Conservation (phyloP, 2,888 invertebrate genomes). For the Caenorhabditis macrosperma region DNA sequence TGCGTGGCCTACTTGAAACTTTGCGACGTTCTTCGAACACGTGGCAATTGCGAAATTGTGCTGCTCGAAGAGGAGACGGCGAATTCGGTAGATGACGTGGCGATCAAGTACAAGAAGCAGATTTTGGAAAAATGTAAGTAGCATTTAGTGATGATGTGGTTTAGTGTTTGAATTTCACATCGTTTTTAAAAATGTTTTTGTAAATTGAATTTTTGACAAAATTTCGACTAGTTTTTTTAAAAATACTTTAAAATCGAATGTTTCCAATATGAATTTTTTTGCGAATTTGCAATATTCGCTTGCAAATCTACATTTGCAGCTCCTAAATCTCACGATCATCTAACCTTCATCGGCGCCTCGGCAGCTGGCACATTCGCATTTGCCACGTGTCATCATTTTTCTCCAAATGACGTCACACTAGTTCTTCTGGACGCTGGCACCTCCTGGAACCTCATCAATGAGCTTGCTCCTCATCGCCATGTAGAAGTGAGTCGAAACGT, state of each 20-base stretch:
- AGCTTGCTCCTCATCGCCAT: slow-evolving; percentile 32
- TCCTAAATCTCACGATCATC: too few relatives aligned
- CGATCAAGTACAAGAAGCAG: slow-evolving; percentile 26
- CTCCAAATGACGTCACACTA: neutral
- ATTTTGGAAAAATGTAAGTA: slow-evolving; percentile 22
- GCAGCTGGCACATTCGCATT: slow-evolving; percentile 63
- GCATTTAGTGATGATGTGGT: too few relatives aligned
- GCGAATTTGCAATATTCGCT: neutral
- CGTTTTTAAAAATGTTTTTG: too few relatives aligned
- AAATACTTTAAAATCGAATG: too few relatives aligned
- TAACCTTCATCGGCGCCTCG: slow-evolving; percentile 62
- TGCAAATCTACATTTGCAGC: too few relatives aligned
- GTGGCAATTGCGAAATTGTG: neutral
- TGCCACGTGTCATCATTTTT: slow-evolving; percentile 26
- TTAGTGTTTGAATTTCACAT: too few relatives aligned
- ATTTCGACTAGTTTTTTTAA: too few relatives aligned
- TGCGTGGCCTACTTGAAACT: slow-evolving; percentile 42
- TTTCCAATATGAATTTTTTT: too few relatives aligned
- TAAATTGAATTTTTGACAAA: too few relatives aligned
- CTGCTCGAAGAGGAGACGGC: slow-evolving; percentile 41
- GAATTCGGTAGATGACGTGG: slow-evolving; percentile 26
- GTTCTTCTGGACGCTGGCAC: slow-evolving; percentile 55
- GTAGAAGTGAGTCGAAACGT: slow-evolving; percentile 16
- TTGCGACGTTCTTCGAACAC: neutral
- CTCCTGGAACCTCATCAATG: slow-evolving; percentile 31